Conservation (phyloP, 2,797 vertebrate species). For the Thamnophis elegans region DNA sequence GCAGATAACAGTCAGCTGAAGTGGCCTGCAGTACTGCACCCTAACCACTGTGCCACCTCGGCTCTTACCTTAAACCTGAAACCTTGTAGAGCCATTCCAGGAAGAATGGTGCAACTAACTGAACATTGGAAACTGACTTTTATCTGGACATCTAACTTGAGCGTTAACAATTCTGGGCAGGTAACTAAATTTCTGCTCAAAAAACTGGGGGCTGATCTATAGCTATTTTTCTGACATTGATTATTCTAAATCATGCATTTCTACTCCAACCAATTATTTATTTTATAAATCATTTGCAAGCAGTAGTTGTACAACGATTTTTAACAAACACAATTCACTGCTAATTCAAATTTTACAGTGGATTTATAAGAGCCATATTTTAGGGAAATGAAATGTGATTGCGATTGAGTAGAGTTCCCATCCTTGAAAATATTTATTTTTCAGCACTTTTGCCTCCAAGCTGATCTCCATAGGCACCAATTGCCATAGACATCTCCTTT, state of each 20-base stretch:
- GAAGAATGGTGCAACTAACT: background rate
- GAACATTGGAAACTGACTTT: accelerated
- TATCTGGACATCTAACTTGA: accelerated
- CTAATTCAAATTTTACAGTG: conserved; percentile 33
- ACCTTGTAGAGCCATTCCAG: background rate
- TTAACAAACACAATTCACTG: conserved; percentile 44
- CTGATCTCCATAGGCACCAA: background rate
- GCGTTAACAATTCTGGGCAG: background rate
- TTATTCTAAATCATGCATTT: conserved; percentile 23
- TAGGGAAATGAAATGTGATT: conserved; percentile 25
- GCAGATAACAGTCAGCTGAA: no score
- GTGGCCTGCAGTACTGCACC: no score
- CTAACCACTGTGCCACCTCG: no score
- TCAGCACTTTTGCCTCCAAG: background rate
- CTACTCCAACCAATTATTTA: conserved; percentile 39
- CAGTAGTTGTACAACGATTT: conserved; percentile 46
- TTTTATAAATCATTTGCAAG: conserved; percentile 53
- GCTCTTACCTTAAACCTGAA: no score
- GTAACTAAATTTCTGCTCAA: accelerated
- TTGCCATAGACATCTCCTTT: background rate
- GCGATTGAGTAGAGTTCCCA: background rate
- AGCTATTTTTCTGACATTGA: conserved; percentile 14
- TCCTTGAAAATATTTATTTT: conserved; percentile 27
- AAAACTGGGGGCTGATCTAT: background rate
- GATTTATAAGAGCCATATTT: conserved; percentile 34